These are phyloP conservation scores for Felis chaus DNA, from an alignment of 2,113 vertebrate species.

Conservation along the genomic window DNA sequence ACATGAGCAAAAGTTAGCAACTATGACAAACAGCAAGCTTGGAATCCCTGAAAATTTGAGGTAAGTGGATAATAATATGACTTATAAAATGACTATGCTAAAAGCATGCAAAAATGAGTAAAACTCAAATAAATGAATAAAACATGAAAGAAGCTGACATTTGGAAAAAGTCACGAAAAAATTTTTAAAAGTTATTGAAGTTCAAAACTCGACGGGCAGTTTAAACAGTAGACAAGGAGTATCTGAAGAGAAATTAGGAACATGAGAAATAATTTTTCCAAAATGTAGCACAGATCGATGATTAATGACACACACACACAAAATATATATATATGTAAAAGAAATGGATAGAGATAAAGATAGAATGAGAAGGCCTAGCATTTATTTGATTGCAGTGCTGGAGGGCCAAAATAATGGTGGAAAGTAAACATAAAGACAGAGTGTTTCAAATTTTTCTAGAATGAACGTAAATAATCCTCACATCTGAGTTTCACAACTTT, in stretches of 20 bases:
- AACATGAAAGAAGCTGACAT: not conserved
- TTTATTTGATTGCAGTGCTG: not conserved
- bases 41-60: not conserved
- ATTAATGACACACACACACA: not conserved
- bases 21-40: not conserved
- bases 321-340: not conserved
- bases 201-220: not conserved
- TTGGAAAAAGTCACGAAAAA: not conserved
- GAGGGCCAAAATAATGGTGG: not conserved
- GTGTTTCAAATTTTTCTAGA: not conserved
- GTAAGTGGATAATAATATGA: not conserved
- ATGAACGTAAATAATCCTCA: not conserved
- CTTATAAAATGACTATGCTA: not conserved
- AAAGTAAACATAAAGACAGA: not conserved
- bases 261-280: not conserved
- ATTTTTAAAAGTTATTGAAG: not conserved
- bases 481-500: not conserved
- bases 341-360: not conserved
- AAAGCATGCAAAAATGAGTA: not conserved
- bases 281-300: not conserved
- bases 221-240: not conserved
- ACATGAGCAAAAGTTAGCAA: not conserved
- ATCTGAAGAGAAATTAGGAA: not conserved
- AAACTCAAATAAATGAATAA: not conserved
- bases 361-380: not conserved